Percentiles rank a stretch among this genome's conserved stretches.
These are phyloP conservation scores for Montipora capricornis DNA, from an alignment of 64 coral and sea anemone genomes.

Conservation along the genomic window DNA sequence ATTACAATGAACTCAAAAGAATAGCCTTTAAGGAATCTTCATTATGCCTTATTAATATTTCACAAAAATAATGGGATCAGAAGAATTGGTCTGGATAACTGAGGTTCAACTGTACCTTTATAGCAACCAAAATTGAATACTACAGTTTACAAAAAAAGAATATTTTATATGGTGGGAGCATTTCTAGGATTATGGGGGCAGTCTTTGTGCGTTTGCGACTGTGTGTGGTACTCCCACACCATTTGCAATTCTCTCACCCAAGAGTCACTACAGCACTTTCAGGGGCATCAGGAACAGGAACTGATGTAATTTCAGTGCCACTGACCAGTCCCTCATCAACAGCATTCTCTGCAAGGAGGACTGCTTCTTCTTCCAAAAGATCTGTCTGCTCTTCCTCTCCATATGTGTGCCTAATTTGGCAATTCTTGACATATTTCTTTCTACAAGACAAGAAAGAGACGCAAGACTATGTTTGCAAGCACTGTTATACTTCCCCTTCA, in stretches of 20 bases:
- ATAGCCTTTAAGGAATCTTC: too few species aligned
- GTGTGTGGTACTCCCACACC: not conserved
- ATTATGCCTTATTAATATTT: too few species aligned
- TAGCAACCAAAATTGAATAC: not conserved
- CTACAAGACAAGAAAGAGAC: not conserved
- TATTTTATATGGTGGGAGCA: not conserved
- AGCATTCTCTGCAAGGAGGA: not conserved
- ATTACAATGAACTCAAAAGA: too few species aligned
- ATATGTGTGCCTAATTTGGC: not conserved
- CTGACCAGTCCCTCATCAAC: not conserved
- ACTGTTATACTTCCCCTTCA: too few species aligned
- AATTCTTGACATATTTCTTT: not conserved
- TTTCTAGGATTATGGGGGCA: not conserved
- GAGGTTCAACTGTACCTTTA: not conserved
- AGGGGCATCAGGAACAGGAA: not conserved
- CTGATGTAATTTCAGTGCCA: not conserved
- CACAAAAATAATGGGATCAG: too few species aligned
- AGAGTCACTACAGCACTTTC: not conserved
- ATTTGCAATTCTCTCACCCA: not conserved
- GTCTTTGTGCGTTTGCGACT: slow-evolving; percentile 6
- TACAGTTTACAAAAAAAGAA: not conserved
- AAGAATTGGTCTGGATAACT: not conserved
- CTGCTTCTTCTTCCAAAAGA: not conserved
- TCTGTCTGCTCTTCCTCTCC: not conserved
- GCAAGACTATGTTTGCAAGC: too few species aligned